phyloP scores from a whole-genome alignment of 2,797 vertebrate genomes.

The Coccyzus lansbergi region DNA sequence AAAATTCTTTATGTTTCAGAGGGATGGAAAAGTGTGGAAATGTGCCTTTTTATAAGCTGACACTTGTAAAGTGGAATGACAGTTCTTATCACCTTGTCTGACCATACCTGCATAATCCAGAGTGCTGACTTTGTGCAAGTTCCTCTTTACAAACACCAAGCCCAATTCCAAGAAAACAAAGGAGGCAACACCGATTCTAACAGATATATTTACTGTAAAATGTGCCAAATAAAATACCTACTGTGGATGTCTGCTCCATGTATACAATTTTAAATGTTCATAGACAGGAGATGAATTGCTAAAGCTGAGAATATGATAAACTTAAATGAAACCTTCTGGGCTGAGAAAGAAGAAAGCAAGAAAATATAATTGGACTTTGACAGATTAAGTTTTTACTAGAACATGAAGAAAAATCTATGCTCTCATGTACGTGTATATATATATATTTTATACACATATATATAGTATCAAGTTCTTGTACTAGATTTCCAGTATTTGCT shows the following conservation, averaged over 20 bases:
- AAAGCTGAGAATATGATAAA: neutral
- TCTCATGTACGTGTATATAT: neutral
- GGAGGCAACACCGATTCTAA: neutral
- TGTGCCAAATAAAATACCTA: neutral
- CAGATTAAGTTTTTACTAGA: neutral
- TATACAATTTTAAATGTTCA: neutral
- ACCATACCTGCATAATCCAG: neutral
- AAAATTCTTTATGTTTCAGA: neutral
- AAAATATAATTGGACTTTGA: neutral
- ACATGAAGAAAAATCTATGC: neutral
- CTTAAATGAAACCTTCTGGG: neutral
- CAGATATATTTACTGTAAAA: neutral
- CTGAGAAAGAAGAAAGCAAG: neutral
- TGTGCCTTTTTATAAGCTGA: neutral
- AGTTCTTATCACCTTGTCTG: neutral
- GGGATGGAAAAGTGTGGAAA: neutral
- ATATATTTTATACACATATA: neutral
- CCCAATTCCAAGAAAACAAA: neutral
- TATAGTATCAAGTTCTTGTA: neutral
- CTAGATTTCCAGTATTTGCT: neutral
- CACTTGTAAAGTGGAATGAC: neutral
- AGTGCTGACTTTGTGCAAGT: neutral
- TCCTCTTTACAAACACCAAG: neutral
- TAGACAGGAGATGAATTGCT: neutral
- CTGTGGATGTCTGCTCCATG: neutral